Base-by-base conservation (phyloP, 2,797 vertebrate species). In the Siniperca scherzeri region DNA sequence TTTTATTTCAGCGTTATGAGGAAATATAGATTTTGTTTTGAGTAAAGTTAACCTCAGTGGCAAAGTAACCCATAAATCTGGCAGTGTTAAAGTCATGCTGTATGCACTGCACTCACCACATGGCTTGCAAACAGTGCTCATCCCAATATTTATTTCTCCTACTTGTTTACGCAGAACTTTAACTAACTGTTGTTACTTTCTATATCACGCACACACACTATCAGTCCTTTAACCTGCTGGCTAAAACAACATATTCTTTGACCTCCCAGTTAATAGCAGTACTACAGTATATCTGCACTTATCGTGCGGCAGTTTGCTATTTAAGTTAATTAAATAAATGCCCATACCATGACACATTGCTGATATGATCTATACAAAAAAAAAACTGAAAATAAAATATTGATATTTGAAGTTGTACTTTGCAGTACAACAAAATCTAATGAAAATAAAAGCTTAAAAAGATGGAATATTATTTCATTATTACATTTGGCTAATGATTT, bases 371-470 rank as follows among this genome's bases (percentile, higher is more conserved):
- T 82, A 14, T 69, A 85, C 64, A 76, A 11, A 65, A 10, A 70
- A 69, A 72, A 68, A 38, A 14, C 11, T 40, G 1, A 70, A 73
- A 79, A 77, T 69, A 55, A 81, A 78, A 61, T 9, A 50, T 19
- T 66, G 21, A 46, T 42, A 46, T 73, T 77, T 72, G 30, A 57
- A 77, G n/a, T 68, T 79, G 21, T 67, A 74, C 21, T 64, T 66
- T 5, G 55, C 19, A 75, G 66, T 27, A 21, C 52, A 48, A 70
- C 7, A 44, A 38, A 56, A n/a, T 53, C 3, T 2, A 30, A 78
- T 71, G 19, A 80, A 83, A 90, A 77, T 48, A 80, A 72, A 81
- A 12, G 4, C 13, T 78, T 65, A 57, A 57, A 86, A 77, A 59
- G 17, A 77, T 77, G 40, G 16, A 25, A 60, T 70, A 65, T 46